phyloP scores from a whole-genome alignment of 2,113 vertebrate species.

The Phaethornis superciliosus region DNA sequence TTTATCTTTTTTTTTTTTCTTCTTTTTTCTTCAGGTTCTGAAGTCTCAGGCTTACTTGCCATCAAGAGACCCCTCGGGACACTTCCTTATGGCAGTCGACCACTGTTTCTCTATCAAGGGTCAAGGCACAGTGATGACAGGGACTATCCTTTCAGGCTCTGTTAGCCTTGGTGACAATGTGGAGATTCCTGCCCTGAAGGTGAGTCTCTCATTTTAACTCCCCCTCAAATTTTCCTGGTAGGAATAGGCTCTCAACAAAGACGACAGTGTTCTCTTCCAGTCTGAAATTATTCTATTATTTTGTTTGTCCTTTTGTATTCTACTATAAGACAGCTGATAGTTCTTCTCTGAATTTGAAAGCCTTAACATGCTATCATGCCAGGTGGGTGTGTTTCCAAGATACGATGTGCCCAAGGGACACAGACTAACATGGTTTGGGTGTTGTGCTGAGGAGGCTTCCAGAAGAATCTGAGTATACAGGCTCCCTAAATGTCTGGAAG shows the following conservation, averaged over 20 bases:
- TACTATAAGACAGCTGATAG: background rate
- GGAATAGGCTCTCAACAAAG: background rate
- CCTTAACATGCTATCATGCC: background rate
- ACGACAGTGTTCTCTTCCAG: background rate
- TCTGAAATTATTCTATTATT: background rate
- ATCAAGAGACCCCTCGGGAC: slow-evolving; percentile 85
- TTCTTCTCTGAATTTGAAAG: background rate
- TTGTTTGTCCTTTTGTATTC: background rate
- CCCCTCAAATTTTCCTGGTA: background rate
- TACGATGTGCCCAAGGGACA: background rate
- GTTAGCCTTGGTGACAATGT: slow-evolving; percentile 90
- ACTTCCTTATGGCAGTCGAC: slow-evolving; percentile 95
- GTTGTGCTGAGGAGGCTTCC: background rate
- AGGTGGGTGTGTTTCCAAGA: background rate
- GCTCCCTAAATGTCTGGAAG: background rate
- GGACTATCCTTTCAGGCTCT: slow-evolving; percentile 93
- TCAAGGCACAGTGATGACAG: slow-evolving; percentile 98
- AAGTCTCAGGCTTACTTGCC: slow-evolving; percentile 91
- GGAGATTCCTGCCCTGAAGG: slow-evolving; percentile 96
- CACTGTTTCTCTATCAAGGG: slow-evolving; percentile 98
- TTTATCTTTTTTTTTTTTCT: slow-evolving; percentile 56
- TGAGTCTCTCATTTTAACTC: slow-evolving; percentile 72
- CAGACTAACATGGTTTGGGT: background rate
- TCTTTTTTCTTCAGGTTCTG: slow-evolving; percentile 82
- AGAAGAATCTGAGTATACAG: background rate